Conservation (phyloP, 2,797 vertebrate species). For the Hydrolagus colliei region DNA sequence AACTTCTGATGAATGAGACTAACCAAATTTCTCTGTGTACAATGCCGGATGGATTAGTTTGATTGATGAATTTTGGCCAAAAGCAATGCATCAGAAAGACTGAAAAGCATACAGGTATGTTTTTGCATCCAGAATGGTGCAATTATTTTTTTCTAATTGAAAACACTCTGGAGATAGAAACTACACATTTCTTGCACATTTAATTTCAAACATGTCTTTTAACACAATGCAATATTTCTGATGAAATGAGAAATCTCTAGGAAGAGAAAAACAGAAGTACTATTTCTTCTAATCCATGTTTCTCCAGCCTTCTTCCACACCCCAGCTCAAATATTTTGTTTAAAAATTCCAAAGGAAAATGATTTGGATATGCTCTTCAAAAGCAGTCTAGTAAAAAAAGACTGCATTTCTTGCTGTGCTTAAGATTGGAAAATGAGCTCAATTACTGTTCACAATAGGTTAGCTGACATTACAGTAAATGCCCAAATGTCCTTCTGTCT, state of each 20-base stretch:
- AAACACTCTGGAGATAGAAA: background rate
- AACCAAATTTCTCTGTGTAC: background rate
- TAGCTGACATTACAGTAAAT: background rate
- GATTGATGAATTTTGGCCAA: background rate
- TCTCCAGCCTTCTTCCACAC: background rate
- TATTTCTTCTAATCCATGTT: slow-evolving; percentile 39
- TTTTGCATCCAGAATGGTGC: background rate
- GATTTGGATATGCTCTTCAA: too few species aligned
- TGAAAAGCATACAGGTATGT: background rate
- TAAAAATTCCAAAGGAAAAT: too few species aligned
- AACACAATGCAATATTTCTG: background rate
- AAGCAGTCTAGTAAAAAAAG: too few species aligned
- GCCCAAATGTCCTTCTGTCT: background rate
- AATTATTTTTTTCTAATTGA: background rate
- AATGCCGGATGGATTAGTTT: background rate
- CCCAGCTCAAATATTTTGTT: slow-evolving; percentile 36
- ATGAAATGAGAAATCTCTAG: too few species aligned
- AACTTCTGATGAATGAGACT: background rate
- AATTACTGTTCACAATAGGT: background rate
- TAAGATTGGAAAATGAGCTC: background rate
- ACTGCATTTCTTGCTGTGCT: too few species aligned
- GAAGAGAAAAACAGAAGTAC: slow-evolving; percentile 10
- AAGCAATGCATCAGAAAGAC: background rate
- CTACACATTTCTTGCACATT: too few species aligned
- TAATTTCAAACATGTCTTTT: slow-evolving; percentile 17